Percentiles rank a stretch among this genome's conserved stretches.
Evolutionary conservation across 2,797 vertebrate genomes (phyloP).

Genomic region (Xerus rutilus): DNA sequence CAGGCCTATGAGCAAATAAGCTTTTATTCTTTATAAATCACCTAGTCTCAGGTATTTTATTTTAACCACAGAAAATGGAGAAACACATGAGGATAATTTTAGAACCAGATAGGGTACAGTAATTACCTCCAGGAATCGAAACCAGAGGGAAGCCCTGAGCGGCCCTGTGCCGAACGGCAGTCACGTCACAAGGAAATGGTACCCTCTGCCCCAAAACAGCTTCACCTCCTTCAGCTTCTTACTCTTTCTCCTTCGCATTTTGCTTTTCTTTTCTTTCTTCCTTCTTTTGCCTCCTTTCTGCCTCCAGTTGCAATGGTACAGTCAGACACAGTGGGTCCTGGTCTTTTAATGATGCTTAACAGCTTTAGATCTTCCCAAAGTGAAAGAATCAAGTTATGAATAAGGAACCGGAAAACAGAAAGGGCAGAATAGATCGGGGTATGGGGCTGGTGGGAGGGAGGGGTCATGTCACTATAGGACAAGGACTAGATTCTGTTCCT

Average conservation of each 20-base stretch:
- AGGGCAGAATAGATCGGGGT: neutral
- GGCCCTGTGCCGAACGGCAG: neutral
- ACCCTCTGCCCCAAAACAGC: neutral
- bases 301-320: neutral
- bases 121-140: neutral
- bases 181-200: neutral
- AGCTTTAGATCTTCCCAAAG: neutral
- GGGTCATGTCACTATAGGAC: neutral
- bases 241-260: neutral
- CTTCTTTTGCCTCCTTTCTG: neutral
- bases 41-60: too few relatives aligned
- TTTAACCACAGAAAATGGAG: neutral
- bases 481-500: fast-evolving
- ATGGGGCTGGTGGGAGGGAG: neutral
- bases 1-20: neutral
- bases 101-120: neutral
- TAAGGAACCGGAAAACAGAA: neutral
- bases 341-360: neutral
- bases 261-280: neutral
- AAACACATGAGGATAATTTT: neutral
- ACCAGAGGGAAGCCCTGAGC: neutral
- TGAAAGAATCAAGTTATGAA: neutral
- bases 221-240: neutral
- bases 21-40: neutral
- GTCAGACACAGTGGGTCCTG: neutral